Evolutionary conservation across 1,140 invertebrate species (phyloP).

Genomic region (Plutomurus gul): DNA sequence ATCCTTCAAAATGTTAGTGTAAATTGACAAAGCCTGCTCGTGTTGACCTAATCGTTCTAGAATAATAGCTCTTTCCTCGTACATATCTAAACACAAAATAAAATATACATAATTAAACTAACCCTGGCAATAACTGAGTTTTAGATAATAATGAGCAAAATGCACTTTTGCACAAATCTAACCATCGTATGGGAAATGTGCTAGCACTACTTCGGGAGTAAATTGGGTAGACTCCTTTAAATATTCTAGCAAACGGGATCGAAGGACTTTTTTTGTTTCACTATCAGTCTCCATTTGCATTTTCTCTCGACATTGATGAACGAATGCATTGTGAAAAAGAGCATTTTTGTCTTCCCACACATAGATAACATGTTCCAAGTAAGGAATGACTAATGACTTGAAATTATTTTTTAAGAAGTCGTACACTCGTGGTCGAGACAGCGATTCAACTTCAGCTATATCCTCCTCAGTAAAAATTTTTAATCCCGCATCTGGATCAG

Average conservation of each 20-base stretch:
- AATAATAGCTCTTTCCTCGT: slow-evolving; percentile 91
- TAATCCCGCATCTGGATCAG: slow-evolving; percentile 85
- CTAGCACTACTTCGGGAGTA: slow-evolving; percentile 82
- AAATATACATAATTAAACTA: neutral
- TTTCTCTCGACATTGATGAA: slow-evolving; percentile 80
- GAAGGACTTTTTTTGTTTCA: slow-evolving; percentile 67
- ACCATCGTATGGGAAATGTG: slow-evolving; percentile 84
- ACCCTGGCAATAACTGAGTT: neutral
- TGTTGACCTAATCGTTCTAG: slow-evolving; percentile 83
- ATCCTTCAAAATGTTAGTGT: slow-evolving; percentile 81
- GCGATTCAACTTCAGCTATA: slow-evolving; percentile 79
- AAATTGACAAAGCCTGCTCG: slow-evolving; percentile 90
- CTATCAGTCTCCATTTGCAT: slow-evolving; percentile 65
- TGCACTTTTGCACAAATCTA: no score
- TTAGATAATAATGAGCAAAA: no score
- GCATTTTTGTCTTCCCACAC: slow-evolving; percentile 85
- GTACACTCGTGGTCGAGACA: slow-evolving; percentile 85
- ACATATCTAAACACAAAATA: slow-evolving; percentile 64
- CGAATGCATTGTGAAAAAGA: slow-evolving; percentile 86
- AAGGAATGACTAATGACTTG: slow-evolving; percentile 77
- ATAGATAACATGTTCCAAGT: slow-evolving; percentile 91
- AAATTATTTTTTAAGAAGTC: slow-evolving; percentile 85
- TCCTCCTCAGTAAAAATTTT: slow-evolving; percentile 96
- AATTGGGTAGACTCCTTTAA: slow-evolving; percentile 82
- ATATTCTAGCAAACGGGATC: slow-evolving; percentile 81